Conservation (phyloP, 2,113 vertebrate species). For the Anguilla japonica region DNA sequence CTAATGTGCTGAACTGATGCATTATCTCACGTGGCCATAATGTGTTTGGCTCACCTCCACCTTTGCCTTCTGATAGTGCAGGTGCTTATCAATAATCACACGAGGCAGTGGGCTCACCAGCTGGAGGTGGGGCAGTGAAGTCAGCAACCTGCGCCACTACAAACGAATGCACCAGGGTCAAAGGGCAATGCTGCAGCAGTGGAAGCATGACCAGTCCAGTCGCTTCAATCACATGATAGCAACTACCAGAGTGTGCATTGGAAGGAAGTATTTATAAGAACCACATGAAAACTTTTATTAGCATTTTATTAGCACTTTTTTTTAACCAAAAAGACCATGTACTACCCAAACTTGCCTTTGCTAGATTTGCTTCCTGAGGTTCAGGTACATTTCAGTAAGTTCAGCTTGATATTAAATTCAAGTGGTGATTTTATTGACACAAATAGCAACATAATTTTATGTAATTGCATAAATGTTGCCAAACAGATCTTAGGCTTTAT, state of each 20-base stretch:
- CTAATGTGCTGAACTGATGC: neutral
- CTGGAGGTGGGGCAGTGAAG: neutral
- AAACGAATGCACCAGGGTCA: neutral
- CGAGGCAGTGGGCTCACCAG: neutral
- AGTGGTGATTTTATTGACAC: too few relatives aligned
- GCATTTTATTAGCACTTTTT: too few relatives aligned
- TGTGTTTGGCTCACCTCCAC: neutral
- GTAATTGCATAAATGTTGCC: too few relatives aligned
- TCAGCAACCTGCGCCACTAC: neutral
- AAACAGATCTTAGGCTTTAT: too few relatives aligned
- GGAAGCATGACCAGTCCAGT: neutral
- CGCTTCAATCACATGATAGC: too few relatives aligned
- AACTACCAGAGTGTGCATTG: too few relatives aligned
- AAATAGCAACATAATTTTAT: too few relatives aligned
- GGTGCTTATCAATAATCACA: neutral
- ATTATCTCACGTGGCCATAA: neutral
- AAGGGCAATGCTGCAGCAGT: neutral
- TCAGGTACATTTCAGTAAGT: neutral
- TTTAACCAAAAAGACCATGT: too few relatives aligned
- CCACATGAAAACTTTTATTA: too few relatives aligned
- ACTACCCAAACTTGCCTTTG: too few relatives aligned
- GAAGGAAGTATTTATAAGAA: too few relatives aligned
- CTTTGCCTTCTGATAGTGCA: constrained; percentile 3
- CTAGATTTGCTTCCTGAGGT: neutral
- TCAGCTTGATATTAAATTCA: neutral